phyloP scores from a whole-genome alignment of 1,140 invertebrate genomes.

The Trachymyrmex septentrionalis region DNA sequence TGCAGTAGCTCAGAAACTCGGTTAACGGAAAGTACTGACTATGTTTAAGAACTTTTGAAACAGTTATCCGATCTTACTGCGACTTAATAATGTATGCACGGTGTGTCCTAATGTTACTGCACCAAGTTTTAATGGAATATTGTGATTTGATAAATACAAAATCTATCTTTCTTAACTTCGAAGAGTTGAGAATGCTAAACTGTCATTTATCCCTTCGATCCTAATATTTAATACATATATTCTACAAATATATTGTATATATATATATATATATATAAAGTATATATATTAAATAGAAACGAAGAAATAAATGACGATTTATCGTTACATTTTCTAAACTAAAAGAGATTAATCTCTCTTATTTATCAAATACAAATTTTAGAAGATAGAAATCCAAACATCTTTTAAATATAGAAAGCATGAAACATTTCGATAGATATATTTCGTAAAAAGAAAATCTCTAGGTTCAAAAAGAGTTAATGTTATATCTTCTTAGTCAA shows the following conservation, averaged over 20 bases:
- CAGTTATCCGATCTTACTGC: slow-evolving; percentile 16
- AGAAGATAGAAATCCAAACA: neutral
- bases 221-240: neutral
- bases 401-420: neutral
- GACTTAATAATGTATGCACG: slow-evolving; percentile 7
- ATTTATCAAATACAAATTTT: slow-evolving; percentile 1
- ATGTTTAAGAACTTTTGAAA: slow-evolving; percentile 34
- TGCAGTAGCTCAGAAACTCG: slow-evolving; percentile 37
- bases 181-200: neutral
- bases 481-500: slow-evolving; percentile 44
- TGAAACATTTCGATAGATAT: neutral
- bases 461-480: neutral
- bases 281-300: neutral
- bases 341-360: neutral
- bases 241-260: neutral
- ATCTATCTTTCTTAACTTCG: neutral
- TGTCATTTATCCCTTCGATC: neutral
- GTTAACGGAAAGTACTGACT: slow-evolving; percentile 23
- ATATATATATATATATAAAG: neutral
- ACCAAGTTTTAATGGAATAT: slow-evolving; percentile 1
- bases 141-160: neutral
- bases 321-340: neutral
- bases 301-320: neutral
- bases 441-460: neutral
- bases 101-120: neutral